A percentile compares a stretch with the other conserved stretches of the same genome.
phyloP scores from a whole-genome alignment of 2,113 vertebrate species.

The Setophaga kirtlandii region DNA sequence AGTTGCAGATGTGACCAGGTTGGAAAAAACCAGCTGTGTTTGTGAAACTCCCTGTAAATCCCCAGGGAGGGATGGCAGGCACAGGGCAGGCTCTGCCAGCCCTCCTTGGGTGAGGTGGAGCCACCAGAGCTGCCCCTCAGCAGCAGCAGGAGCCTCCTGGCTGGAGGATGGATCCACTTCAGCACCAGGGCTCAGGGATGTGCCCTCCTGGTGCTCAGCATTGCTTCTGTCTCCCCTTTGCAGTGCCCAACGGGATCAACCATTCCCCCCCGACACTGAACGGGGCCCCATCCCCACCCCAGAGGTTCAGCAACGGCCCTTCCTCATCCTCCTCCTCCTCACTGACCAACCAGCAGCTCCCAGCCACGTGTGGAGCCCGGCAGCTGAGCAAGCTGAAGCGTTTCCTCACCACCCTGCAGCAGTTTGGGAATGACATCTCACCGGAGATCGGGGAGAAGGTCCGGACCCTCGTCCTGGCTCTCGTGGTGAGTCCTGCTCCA shows the following conservation, averaged over 20 bases:
- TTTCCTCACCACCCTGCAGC: conserved; percentile 97
- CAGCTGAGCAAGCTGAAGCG: conserved; percentile 99
- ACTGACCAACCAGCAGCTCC: conserved; percentile 95
- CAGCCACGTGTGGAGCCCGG: conserved; percentile 94
- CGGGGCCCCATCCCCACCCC: conserved; percentile 93
- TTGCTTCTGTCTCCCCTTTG: neutral
- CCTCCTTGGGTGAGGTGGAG: rapidly evolving
- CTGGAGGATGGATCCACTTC: neutral
- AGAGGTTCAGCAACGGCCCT: conserved; percentile 94
- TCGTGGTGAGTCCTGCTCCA: conserved; percentile 83
- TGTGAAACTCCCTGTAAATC: neutral
- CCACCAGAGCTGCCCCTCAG: neutral
- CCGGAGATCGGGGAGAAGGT: conserved; percentile 98
- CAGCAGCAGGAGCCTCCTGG: neutral
- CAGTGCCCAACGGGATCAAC: conserved; percentile 95
- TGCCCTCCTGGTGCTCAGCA: neutral
- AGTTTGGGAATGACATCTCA: conserved; percentile 98
- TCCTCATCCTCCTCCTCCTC: conserved; percentile 96
- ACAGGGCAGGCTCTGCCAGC: neutral
- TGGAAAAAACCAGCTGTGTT: neutral
- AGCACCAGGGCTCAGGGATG: rapidly evolving
- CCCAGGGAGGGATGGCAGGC: neutral
- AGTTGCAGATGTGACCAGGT: neutral
- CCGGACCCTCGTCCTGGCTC: conserved; percentile 90
- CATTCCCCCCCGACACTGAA: conserved; percentile 95